Evolutionary conservation across 2,113 vertebrate genomes (phyloP).

Genomic region (Cacatua alba): DNA sequence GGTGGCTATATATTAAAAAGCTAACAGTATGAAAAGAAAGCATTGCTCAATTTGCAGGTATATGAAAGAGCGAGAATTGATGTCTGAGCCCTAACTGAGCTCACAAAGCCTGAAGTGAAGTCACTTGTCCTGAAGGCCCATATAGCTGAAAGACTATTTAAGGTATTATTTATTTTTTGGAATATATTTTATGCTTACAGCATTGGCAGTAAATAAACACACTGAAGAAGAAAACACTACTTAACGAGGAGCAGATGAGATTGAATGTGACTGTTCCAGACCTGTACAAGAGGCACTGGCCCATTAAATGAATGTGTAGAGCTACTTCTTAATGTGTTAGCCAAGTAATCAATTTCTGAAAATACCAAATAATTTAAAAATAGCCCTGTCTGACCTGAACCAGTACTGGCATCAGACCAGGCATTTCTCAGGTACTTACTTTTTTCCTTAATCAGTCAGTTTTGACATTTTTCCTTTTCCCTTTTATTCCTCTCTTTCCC

Average conservation of each 20-base stretch:
- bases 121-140: constrained; percentile 34
- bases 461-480: constrained; percentile 41
- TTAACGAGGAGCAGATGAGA: constrained; percentile 77
- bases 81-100: constrained; percentile 17
- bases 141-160: constrained; percentile 58
- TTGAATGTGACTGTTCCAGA: constrained; percentile 73
- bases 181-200: constrained; percentile 73
- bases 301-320: constrained; percentile 81
- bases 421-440: constrained; percentile 64
- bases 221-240: constrained; percentile 69
- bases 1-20: neutral
- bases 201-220: constrained; percentile 77
- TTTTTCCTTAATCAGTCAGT: constrained; percentile 62
- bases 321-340: constrained; percentile 75
- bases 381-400: constrained; percentile 63
- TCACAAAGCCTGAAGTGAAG: constrained; percentile 36
- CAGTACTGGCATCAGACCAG: constrained; percentile 45
- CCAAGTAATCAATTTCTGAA: constrained; percentile 79
- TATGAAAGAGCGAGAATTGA: constrained; percentile 43
- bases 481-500: neutral
- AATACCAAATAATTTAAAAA: constrained; percentile 80
- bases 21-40: constrained; percentile 29
- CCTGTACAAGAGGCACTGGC: constrained; percentile 73
- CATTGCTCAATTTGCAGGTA: constrained; percentile 4
- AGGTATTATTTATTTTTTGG: constrained; percentile 74